A percentile compares a stretch with the other conserved stretches of the same genome.
These are phyloP conservation scores for Aphelenchoides fujianensis DNA, from an alignment of 1,140 invertebrate genomes.

Conservation along the genomic window DNA sequence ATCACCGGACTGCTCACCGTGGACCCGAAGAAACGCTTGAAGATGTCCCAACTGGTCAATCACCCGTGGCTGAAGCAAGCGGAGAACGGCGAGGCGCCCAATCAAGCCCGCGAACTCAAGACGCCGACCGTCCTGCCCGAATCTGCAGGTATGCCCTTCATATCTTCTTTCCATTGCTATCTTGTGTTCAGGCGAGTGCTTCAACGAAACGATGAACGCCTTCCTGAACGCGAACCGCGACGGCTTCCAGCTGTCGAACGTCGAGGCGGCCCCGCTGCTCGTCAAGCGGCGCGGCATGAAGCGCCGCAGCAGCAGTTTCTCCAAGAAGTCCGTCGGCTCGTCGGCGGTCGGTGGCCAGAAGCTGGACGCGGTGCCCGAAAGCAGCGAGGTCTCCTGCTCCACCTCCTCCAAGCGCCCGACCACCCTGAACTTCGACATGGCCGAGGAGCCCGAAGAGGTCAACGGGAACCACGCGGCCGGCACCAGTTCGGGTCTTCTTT, in stretches of 20 bases:
- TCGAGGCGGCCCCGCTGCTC: constrained; percentile 57
- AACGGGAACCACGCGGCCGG: constrained; percentile 1
- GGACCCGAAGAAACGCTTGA: constrained; percentile 73
- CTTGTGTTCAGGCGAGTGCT: constrained; percentile 63
- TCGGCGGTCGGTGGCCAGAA: constrained; percentile 4
- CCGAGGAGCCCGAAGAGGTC: constrained; percentile 14
- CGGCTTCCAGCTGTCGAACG: constrained; percentile 72
- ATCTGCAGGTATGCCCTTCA: constrained; percentile 42
- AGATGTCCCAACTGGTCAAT: constrained; percentile 66
- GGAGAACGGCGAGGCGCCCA: constrained; percentile 15
- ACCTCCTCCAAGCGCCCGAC: constrained; percentile 28
- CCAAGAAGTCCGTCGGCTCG: neutral
- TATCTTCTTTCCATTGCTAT: constrained; percentile 5
- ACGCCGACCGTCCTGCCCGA: constrained; percentile 56
- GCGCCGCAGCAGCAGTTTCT: constrained; percentile 18
- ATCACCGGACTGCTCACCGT: constrained; percentile 71
- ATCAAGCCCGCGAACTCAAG: constrained; percentile 42
- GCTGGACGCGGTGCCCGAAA: constrained; percentile 41
- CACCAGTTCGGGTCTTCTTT: constrained; percentile 9
- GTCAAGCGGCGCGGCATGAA: constrained; percentile 59
- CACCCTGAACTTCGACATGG: constrained; percentile 30
- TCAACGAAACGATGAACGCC: constrained; percentile 70
- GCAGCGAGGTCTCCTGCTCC: constrained; percentile 28
- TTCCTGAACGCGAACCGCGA: constrained; percentile 72
- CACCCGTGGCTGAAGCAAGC: constrained; percentile 52